phyloP scores from a whole-genome alignment of 2,113 vertebrate species.

The Phrynosoma blainvillii region DNA sequence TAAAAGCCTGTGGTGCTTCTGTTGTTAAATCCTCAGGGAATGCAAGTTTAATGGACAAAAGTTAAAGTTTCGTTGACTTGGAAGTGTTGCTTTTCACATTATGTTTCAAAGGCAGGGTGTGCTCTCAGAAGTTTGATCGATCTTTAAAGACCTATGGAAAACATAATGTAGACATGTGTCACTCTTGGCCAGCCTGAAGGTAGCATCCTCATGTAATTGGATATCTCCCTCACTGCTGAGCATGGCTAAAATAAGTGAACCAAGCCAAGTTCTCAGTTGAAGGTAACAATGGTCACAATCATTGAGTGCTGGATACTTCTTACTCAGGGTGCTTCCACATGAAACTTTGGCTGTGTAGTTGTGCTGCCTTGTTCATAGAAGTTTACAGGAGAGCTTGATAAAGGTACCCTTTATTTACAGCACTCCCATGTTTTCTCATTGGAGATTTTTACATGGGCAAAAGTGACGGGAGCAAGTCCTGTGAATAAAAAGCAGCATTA shows the following conservation, averaged over 20 bases:
- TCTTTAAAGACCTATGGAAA: neutral
- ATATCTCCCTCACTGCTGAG: neutral
- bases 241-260: neutral
- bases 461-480: no score
- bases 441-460: no score
- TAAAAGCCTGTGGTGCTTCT: slow-evolving; percentile 40
- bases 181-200: neutral
- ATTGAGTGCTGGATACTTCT: neutral
- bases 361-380: neutral
- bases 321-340: neutral
- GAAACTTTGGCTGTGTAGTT: neutral
- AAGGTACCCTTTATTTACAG: no score
- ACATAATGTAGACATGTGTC: slow-evolving; percentile 5
- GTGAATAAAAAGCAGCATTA: no score
- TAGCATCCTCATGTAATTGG: neutral
- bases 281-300: neutral
- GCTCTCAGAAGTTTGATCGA: neutral
- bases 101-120: slow-evolving; percentile 3
- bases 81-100: slow-evolving; percentile 23
- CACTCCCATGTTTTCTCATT: no score
- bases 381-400: no score
- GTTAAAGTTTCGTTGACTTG: neutral
- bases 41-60: slow-evolving; percentile 38
- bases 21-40: slow-evolving; percentile 30
- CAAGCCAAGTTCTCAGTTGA: neutral